Evolutionary conservation across 1,140 invertebrate genomes (phyloP).

Genomic region (Drosophila ogumai): DNA sequence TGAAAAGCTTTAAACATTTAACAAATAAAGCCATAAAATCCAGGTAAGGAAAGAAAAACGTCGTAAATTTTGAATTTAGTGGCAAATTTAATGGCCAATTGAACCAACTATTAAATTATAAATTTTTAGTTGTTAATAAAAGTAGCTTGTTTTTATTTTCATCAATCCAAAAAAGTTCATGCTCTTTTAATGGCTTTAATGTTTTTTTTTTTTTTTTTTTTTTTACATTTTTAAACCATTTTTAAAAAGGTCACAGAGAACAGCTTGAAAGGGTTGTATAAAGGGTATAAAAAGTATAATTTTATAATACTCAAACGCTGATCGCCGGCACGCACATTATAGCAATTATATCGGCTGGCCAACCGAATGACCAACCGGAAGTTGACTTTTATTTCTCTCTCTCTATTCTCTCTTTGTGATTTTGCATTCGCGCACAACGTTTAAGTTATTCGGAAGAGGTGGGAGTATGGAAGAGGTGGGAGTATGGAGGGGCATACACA

Average conservation of each 20-base stretch:
- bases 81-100: background rate
- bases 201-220: too few species aligned
- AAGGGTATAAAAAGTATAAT: constrained; percentile 15
- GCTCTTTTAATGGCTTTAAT: background rate
- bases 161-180: background rate
- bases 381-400: constrained; percentile 51
- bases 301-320: constrained; percentile 66
- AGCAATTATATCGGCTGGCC: constrained; percentile 62
- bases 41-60: constrained; percentile 1
- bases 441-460: constrained; percentile 55
- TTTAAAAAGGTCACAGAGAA: background rate
- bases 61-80: background rate
- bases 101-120: background rate
- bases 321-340: constrained; percentile 68
- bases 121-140: background rate
- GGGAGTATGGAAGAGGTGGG: constrained; percentile 38
- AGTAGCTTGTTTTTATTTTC: background rate
- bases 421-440: constrained; percentile 71
- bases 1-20: constrained; percentile 5
- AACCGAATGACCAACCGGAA: constrained; percentile 64
- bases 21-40: background rate
- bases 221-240: background rate
- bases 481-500: constrained; percentile 13
- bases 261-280: background rate
- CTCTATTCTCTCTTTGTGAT: constrained; percentile 22